Conservation (phyloP, 2,113 vertebrate species). For the Microtus oregoni region DNA sequence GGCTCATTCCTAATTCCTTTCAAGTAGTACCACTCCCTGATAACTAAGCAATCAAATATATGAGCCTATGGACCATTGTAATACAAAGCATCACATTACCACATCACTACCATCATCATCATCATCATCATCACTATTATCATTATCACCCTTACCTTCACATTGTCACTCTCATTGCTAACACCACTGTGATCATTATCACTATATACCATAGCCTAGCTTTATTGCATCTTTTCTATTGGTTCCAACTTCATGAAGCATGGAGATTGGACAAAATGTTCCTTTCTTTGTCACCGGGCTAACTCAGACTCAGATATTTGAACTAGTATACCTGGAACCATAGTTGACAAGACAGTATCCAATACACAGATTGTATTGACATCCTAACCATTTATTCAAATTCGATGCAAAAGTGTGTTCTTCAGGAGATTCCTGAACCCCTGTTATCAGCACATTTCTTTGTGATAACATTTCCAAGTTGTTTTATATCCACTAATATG, state of each 20-base stretch:
- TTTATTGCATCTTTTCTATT: background rate
- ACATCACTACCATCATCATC: accelerated
- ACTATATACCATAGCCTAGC: background rate
- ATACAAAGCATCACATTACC: background rate
- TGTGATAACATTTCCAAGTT: background rate
- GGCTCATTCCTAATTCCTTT: background rate
- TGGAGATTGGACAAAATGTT: background rate
- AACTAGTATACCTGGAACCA: background rate
- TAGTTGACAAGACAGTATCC: accelerated
- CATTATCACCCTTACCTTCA: background rate
- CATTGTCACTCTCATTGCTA: background rate
- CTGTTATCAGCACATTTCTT: background rate
- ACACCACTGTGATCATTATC: background rate
- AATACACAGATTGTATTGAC: background rate
- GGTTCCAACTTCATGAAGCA: background rate
- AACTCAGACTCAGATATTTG: background rate
- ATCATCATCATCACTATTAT: accelerated
- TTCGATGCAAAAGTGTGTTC: background rate
- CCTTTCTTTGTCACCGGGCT: background rate
- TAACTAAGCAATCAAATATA: background rate
- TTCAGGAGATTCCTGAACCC: background rate
- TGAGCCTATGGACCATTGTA: background rate
- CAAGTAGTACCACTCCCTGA: background rate
- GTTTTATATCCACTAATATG: background rate
- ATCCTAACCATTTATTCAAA: background rate